A percentile compares a stretch with the other conserved stretches of the same genome.
Evolutionary conservation across 2,888 invertebrate species (phyloP).

Genomic region (Pseudeuparius sepicola): DNA sequence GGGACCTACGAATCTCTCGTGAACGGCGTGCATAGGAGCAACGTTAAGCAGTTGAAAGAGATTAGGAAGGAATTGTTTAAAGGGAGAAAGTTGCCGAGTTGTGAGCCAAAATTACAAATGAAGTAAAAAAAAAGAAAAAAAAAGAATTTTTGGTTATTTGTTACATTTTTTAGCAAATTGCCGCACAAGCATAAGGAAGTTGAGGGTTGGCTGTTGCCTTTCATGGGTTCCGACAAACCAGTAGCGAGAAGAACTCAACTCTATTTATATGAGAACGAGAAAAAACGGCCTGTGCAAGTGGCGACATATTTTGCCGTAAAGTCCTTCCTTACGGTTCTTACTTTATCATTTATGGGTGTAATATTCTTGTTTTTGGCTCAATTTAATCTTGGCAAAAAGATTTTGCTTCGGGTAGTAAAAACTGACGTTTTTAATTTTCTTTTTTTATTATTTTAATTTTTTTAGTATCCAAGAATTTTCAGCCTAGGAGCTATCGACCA

Average conservation of each 20-base stretch:
- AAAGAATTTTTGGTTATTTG: background rate
- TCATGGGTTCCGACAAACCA: slow-evolving; percentile 74
- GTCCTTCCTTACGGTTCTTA: slow-evolving; percentile 44
- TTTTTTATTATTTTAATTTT: too few relatives aligned
- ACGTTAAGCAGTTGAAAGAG: slow-evolving; percentile 52
- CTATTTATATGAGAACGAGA: slow-evolving; percentile 54
- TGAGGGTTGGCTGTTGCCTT: slow-evolving; percentile 41
- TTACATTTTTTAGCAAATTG: slow-evolving; percentile 19
- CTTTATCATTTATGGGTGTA: slow-evolving; percentile 45
- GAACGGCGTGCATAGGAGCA: slow-evolving; percentile 64
- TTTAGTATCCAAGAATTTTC: slow-evolving; percentile 20
- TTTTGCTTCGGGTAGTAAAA: too few relatives aligned
- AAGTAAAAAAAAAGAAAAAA: slow-evolving; percentile 18
- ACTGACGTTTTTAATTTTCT: slow-evolving; percentile 6
- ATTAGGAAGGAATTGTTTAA: slow-evolving; percentile 51
- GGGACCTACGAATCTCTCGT: slow-evolving; percentile 88
- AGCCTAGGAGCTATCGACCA: slow-evolving; percentile 51
- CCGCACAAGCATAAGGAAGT: slow-evolving; percentile 25
- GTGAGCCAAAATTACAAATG: slow-evolving; percentile 43
- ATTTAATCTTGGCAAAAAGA: slow-evolving; percentile 47
- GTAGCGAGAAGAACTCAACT: slow-evolving; percentile 76
- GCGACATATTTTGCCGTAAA: slow-evolving; percentile 51
- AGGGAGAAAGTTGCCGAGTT: slow-evolving; percentile 52
- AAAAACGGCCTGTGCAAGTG: slow-evolving; percentile 68
- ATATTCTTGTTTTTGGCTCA: slow-evolving; percentile 44